A percentile compares a stretch with the other conserved stretches of the same genome.
phyloP scores from a whole-genome alignment of 2,113 vertebrate species.

The Orthonyx spaldingii region DNA sequence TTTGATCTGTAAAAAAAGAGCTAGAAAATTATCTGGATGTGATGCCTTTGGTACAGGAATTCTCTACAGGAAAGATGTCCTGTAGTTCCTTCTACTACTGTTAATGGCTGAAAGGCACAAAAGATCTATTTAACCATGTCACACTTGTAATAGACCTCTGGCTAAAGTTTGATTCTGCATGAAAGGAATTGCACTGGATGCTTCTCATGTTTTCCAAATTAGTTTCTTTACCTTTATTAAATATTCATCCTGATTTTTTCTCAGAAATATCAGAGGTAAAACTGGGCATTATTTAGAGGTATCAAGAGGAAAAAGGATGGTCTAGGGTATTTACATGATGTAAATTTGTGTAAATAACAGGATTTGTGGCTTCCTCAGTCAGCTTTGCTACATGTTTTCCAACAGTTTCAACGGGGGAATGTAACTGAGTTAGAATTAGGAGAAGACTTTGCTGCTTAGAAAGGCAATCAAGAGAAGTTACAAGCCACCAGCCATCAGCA shows the following conservation, averaged over 20 bases:
- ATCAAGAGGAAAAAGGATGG: background rate
- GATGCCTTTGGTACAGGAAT: background rate
- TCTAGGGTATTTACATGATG: background rate
- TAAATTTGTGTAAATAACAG: background rate
- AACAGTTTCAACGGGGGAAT: background rate
- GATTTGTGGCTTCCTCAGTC: background rate
- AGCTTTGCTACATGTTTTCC: background rate
- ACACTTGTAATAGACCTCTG: background rate
- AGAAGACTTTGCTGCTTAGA: background rate
- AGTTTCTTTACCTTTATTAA: background rate
- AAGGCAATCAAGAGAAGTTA: background rate
- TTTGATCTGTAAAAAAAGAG: background rate
- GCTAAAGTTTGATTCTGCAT: background rate
- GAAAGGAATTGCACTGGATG: background rate
- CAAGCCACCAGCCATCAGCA: background rate
- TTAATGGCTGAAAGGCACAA: background rate
- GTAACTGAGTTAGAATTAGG: background rate
- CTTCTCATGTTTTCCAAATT: background rate
- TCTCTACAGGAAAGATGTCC: background rate
- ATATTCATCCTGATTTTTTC: background rate
- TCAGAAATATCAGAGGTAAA: background rate
- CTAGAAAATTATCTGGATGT: background rate
- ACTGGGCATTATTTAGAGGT: background rate
- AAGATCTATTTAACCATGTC: background rate
- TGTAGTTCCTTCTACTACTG: background rate